These are phyloP conservation scores for Pardosa pseudoannulata DNA, from an alignment of 2,888 invertebrate species.

Conservation along the genomic window DNA sequence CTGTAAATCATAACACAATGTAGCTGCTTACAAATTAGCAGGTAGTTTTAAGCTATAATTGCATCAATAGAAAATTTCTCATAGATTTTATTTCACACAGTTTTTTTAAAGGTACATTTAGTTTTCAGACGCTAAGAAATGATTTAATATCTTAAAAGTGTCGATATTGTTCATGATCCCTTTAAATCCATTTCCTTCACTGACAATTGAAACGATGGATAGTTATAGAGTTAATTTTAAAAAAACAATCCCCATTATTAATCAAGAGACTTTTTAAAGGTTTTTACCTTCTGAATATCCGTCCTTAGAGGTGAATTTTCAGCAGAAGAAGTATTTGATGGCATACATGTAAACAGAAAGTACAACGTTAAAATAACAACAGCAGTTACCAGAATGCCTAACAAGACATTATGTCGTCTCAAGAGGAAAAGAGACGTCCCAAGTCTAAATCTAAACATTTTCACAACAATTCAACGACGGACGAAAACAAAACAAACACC, in stretches of 20 bases:
- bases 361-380: slow-evolving; percentile 27
- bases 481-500: not conserved
- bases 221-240: too few species aligned
- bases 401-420: slow-evolving; percentile 29
- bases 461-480: not conserved
- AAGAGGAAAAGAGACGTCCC: slow-evolving; percentile 68
- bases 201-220: too few species aligned
- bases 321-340: slow-evolving; percentile 26
- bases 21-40: too few species aligned
- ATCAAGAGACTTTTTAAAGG: not conserved
- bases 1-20: too few species aligned
- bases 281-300: slow-evolving; percentile 43
- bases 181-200: too few species aligned
- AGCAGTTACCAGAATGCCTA: slow-evolving; percentile 21
- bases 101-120: too few species aligned
- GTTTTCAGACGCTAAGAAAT: too few species aligned
- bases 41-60: too few species aligned
- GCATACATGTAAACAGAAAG: slow-evolving; percentile 34
- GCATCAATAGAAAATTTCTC: too few species aligned
- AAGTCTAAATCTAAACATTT: slow-evolving; percentile 62
- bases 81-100: too few species aligned
- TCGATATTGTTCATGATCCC: too few species aligned
- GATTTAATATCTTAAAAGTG: too few species aligned
- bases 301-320: slow-evolving; percentile 16
- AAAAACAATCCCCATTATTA: not conserved